These are phyloP conservation scores for Gallinago paraguaiae DNA, from an alignment of 2,113 vertebrate genomes.

Conservation along the genomic window DNA sequence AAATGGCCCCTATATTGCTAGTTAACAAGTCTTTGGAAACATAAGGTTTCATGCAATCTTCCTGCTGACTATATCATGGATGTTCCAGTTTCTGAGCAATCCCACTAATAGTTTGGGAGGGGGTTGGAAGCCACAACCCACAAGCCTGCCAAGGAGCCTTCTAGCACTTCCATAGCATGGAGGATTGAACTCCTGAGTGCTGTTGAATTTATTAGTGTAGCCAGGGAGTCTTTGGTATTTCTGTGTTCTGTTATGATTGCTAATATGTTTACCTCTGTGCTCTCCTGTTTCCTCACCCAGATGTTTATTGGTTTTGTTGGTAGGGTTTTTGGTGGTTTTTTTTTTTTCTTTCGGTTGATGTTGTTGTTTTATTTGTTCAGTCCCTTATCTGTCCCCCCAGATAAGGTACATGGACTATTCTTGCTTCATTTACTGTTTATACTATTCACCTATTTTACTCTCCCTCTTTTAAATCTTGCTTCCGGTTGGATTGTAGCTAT, in stretches of 20 bases:
- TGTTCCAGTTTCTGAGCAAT: not conserved
- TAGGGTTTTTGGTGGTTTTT: not conserved
- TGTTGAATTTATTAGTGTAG: not conserved
- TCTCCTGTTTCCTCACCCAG: not conserved
- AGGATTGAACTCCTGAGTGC: not conserved
- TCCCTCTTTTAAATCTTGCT: not conserved
- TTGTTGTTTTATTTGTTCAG: not conserved
- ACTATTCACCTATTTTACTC: not conserved
- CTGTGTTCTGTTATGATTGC: not conserved
- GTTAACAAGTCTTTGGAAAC: not conserved
- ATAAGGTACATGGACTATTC: not conserved
- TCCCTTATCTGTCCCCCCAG: no score
- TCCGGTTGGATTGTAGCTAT: not conserved
- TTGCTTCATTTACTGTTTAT: not conserved
- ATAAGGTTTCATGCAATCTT: not conserved
- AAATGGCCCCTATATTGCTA: not conserved
- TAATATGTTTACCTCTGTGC: not conserved
- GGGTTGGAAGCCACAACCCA: not conserved
- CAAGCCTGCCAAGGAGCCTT: not conserved
- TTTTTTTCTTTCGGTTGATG: no score
- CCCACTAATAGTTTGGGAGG: not conserved
- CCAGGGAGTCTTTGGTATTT: not conserved
- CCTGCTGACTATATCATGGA: not conserved
- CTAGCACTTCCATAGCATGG: not conserved
- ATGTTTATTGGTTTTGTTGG: accelerated